Evolutionary conservation across 1,140 invertebrate genomes (phyloP).

Genomic region (Anadara kagoshimensis): DNA sequence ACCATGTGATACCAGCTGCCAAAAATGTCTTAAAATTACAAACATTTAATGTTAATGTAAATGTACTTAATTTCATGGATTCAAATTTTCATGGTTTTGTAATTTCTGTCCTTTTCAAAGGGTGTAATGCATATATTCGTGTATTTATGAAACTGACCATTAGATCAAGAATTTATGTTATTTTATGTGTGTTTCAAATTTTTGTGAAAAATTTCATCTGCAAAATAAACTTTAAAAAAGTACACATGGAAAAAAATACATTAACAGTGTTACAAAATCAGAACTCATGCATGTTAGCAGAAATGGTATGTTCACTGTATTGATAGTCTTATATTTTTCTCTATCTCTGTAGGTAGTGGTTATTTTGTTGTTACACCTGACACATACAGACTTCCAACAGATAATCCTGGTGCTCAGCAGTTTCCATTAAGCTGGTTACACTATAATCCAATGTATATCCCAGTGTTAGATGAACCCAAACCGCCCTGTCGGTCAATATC

Average conservation of each 20-base stretch:
- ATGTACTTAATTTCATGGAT: not conserved
- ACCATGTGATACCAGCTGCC: too few relatives aligned
- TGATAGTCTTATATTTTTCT: not conserved
- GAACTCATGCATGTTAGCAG: too few relatives aligned
- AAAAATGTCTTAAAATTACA: too few relatives aligned
- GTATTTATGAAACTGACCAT: too few relatives aligned
- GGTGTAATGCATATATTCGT: too few relatives aligned
- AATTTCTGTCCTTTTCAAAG: not conserved
- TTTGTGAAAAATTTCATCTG: too few relatives aligned
- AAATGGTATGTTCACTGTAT: not conserved
- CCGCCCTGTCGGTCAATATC: conserved; percentile 58
- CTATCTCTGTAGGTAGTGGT: conserved; percentile 60
- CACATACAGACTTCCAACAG: conserved; percentile 58
- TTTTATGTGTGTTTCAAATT: too few relatives aligned
- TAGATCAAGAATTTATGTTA: too few relatives aligned
- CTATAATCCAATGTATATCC: conserved; percentile 69
- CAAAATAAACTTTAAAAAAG: too few relatives aligned
- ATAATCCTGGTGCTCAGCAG: conserved; percentile 31
- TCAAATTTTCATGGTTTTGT: not conserved
- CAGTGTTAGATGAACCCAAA: conserved; percentile 30
- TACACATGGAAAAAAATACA: too few relatives aligned
- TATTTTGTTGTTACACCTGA: conserved; percentile 71
- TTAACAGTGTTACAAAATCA: too few relatives aligned
- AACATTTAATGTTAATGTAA: too few relatives aligned
- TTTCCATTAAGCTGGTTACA: conserved; percentile 57